These are phyloP conservation scores for Seriola dumerili DNA, from an alignment of 2,113 vertebrate species.

Conservation along the genomic window DNA sequence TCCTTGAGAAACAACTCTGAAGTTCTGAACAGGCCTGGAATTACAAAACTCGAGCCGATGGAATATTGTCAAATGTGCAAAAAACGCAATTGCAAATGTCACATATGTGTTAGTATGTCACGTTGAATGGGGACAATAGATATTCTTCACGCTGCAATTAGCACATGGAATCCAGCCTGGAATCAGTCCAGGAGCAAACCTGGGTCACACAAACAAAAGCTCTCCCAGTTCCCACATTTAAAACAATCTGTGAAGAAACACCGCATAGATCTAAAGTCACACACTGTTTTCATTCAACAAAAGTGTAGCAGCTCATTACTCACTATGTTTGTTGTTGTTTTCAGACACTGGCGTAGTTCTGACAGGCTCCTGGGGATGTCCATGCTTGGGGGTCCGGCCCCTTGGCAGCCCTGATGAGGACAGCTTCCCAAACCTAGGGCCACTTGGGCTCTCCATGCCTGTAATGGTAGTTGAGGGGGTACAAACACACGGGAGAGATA, in stretches of 20 bases:
- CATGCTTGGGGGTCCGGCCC: conserved; percentile 85
- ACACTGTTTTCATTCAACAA: conserved; percentile 21
- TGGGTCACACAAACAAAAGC: conserved; percentile 32
- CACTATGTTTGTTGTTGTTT: conserved; percentile 89
- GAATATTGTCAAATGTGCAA: neutral
- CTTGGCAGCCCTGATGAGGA: conserved; percentile 85
- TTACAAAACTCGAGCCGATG: conserved; percentile 1
- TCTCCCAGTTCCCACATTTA: neutral
- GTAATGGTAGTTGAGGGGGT: conserved; percentile 45
- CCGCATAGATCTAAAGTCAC: conserved; percentile 14
- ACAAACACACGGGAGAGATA: conserved; percentile 52
- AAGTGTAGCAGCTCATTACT: conserved; percentile 66
- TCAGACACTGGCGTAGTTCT: conserved; percentile 79
- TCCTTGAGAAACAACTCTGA: neutral
- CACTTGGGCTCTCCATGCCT: conserved; percentile 93
- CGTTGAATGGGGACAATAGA: conserved; percentile 3
- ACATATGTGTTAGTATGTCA: conserved; percentile 15
- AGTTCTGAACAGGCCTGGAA: neutral
- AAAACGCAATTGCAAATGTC: neutral
- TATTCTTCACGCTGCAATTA: conserved; percentile 17
- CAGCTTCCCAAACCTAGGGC: conserved; percentile 89
- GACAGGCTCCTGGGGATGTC: conserved; percentile 84
- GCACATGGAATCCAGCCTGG: conserved; percentile 22
- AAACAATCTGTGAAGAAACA: conserved; percentile 3
- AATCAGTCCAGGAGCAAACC: conserved; percentile 16